Evolutionary conservation across 2,888 invertebrate species (phyloP), one percentile per base, ranked within the genome.

Genomic region (Parthenolecanium corni): DNA sequence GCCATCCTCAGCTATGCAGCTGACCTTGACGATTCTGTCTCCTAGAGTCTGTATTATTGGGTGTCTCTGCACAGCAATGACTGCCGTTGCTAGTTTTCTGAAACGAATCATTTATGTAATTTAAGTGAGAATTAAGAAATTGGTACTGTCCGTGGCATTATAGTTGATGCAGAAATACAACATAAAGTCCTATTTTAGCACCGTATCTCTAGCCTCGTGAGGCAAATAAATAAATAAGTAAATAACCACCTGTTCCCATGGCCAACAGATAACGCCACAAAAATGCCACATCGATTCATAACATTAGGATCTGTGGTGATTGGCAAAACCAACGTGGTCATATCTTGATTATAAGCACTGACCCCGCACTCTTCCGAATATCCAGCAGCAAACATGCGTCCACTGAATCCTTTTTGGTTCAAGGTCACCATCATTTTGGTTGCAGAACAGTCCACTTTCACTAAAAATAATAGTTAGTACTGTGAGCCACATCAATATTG

Each of bases 31-130:
- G 69, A 88, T 81, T 64, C 89, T 80, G 74, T 91, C 91, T 0
- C 87, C 88, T 65, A 87, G 83, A 16, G 88, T 85, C 74, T 90
- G 89, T 65, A 91, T 86, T 68, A 89, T 82, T 0, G 84, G 82
- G 74, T 90, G 89, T 73, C 86, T 85, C 73, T 90, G 90, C 57
- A 91, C 80, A 70, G 89, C 83, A 69, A 90, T 79, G 70, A 86
- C 81, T 23, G 83, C 83, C 70, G 85, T 84, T 47, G 86, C 81
- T 70, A 87, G 79, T 2, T 85, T 86, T 70, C 88, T 88, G 69
- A 11, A 70, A 25, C n/a, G 23, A 21, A 51, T 20, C 9, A 12
- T 47, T 11, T 16, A 47, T n/a, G n/a, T n/a, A n/a, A n/a, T n/a
- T n/a, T n/a, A n/a, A n/a, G n/a, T n/a, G n/a, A n/a, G n/a, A n/a